Evolutionary conservation across 1,140 invertebrate species (phyloP).

Genomic region (Cyclargus thomasi): DNA sequence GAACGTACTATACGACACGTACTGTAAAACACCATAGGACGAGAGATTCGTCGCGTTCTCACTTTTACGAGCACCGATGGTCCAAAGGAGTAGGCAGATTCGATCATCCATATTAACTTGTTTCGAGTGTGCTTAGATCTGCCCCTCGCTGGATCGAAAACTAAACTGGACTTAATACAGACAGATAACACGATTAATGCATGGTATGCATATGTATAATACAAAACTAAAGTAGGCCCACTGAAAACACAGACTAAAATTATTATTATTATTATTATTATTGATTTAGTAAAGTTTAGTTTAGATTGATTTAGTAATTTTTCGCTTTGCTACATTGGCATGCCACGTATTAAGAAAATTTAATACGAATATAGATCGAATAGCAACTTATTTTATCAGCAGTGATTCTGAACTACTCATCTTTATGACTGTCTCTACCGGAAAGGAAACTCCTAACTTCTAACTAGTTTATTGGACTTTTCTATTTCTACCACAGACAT

Average conservation of each 20-base stretch:
- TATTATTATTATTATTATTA: too few species aligned
- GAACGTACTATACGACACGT: conserved; percentile 35
- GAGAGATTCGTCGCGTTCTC: conserved; percentile 21
- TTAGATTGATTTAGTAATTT: conserved; percentile 51
- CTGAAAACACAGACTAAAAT: conserved; percentile 14
- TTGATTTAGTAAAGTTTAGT: conserved; percentile 27
- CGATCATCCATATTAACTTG: conserved; percentile 13
- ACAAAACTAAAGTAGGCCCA: conserved; percentile 18
- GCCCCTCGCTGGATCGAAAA: background rate
- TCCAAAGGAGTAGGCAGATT: conserved; percentile 3
- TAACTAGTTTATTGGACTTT: background rate
- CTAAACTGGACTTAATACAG: background rate
- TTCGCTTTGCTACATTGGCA: conserved; percentile 70
- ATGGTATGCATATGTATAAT: conserved; percentile 21
- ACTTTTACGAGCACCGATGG: conserved; percentile 6
- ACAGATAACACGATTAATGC: conserved; percentile 6
- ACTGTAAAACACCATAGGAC: conserved; percentile 33
- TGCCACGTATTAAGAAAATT: conserved; percentile 38
- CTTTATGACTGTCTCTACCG: background rate
- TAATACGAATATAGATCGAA: conserved; percentile 6
- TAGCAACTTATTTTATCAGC: background rate
- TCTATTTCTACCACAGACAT: background rate
- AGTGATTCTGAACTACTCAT: background rate
- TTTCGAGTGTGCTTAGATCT: conserved; percentile 15
- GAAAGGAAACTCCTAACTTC: background rate